phyloP scores from a whole-genome alignment of 1,140 invertebrate genomes.

The Drosophila watanabei region DNA sequence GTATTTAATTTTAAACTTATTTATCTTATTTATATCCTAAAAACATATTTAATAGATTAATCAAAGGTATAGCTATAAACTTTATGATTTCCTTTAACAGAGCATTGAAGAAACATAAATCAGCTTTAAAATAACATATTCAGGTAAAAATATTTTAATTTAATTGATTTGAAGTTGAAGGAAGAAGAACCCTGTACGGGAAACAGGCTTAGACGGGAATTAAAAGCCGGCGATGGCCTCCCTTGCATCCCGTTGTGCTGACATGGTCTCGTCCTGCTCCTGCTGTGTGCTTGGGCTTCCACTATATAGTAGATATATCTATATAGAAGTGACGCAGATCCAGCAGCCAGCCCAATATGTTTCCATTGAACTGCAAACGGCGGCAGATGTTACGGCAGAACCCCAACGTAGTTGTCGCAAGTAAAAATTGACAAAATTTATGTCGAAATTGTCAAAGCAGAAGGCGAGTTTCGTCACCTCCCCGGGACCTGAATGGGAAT shows the following conservation, averaged over 20 bases:
- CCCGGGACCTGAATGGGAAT: not conserved
- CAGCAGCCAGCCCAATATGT: slow-evolving; percentile 60
- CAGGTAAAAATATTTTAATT: too few relatives aligned
- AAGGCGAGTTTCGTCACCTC: slow-evolving; percentile 49
- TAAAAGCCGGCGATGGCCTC: slow-evolving; percentile 36
- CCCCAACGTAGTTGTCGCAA: slow-evolving; percentile 70
- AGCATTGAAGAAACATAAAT: too few relatives aligned
- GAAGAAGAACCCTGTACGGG: slow-evolving; percentile 18
- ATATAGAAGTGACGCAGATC: slow-evolving; percentile 35
- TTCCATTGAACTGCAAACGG: slow-evolving; percentile 70
- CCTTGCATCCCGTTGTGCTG: slow-evolving; percentile 52
- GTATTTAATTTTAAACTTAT: too few relatives aligned
- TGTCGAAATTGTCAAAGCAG: slow-evolving; percentile 75
- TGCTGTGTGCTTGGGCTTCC: slow-evolving; percentile 6
- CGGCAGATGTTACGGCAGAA: slow-evolving; percentile 61
- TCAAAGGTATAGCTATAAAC: too few relatives aligned
- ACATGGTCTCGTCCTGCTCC: slow-evolving; percentile 38
- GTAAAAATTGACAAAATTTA: slow-evolving; percentile 75
- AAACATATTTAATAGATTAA: too few relatives aligned
- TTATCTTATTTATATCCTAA: too few relatives aligned
- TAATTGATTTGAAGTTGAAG: not conserved
- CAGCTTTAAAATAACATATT: not conserved
- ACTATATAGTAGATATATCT: slow-evolving; percentile 13
- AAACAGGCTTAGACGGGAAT: slow-evolving; percentile 44
- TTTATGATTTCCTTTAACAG: too few relatives aligned